These are phyloP conservation scores for Elephas maximus DNA, from an alignment of 2,113 vertebrate genomes.

Conservation along the genomic window DNA sequence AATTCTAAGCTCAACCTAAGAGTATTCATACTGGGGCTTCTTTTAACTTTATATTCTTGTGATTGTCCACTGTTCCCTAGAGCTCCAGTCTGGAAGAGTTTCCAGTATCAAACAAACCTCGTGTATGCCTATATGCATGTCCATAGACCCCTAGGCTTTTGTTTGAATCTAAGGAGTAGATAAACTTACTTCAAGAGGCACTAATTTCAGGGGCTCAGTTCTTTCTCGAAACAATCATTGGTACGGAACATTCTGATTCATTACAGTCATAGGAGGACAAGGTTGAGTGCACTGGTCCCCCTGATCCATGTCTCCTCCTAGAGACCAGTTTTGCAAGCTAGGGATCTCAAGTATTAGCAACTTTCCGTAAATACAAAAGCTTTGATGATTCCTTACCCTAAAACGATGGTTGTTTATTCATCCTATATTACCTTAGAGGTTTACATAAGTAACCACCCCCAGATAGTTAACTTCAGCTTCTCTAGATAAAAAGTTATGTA, in stretches of 20 bases:
- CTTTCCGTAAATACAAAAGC: background rate
- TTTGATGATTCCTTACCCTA: background rate
- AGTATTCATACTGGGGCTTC: background rate
- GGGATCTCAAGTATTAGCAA: background rate
- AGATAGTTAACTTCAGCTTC: background rate
- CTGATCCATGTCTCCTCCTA: fast-evolving
- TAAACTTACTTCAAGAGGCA: background rate
- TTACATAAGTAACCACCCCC: background rate
- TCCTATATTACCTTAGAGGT: background rate
- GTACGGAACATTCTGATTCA: background rate
- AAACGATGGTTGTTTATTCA: background rate
- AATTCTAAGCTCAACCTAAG: background rate
- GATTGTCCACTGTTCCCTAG: background rate
- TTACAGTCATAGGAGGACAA: background rate
- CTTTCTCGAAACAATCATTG: background rate
- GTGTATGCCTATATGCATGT: background rate
- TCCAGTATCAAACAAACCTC: background rate
- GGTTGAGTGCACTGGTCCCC: background rate
- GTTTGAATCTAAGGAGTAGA: background rate
- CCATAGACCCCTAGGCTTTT: background rate
- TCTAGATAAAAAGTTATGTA: background rate
- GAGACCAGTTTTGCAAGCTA: background rate
- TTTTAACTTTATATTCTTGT: background rate
- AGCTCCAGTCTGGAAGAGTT: background rate
- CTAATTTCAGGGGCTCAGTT: background rate